Evolutionary conservation across 2,797 vertebrate genomes (phyloP), one percentile per base, ranked within the genome.

Genomic region (Amblyraja radiata): DNA sequence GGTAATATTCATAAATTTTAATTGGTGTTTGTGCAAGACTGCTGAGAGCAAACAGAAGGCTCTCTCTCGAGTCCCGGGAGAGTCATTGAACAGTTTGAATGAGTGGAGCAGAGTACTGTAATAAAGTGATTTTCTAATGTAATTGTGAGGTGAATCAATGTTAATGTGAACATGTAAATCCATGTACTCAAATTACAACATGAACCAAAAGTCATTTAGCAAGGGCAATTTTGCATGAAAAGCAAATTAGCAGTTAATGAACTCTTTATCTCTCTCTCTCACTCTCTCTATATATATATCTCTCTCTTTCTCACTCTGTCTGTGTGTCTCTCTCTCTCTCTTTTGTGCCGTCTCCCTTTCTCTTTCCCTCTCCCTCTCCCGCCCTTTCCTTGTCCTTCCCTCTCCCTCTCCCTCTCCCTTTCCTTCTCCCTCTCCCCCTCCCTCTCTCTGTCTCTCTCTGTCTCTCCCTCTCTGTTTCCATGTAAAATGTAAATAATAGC

Each of bases 1-100:
- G 84, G 61, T 88, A 68, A 88, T 88, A 88, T 88, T 68, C n/a
- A 36, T 88, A 88, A 65, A 88, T 88, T 88, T 88, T 88, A 88
- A 88, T 68, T 88, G 84, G 84, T 68, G 61, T 88, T 88, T 88
- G 61, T 68, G 61, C 84, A 88, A 68, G 84, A 21, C n/a, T 88
- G 63, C 63, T 68, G 84, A 88, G 84, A 88, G 84, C 84, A 88
- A 88, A 88, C 63, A 88, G 84, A 68, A 88, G 63, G 63, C 16
- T 88, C 84, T 21, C 84, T 21, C 14, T 21, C 61, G 16, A 68
- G 61, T 68, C 84, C 63, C 65, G 8, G 18, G 84, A 63, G 84
- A 88, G 84, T 23, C 84, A 88, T 88, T 88, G 36, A 65, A 63
- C 84, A 68, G n/a, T 21, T 88, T 88, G 61, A 88, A 68, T 88